Base-by-base conservation (phyloP, 92 coral and sea anemone species). In the Siderastrea radians region DNA sequence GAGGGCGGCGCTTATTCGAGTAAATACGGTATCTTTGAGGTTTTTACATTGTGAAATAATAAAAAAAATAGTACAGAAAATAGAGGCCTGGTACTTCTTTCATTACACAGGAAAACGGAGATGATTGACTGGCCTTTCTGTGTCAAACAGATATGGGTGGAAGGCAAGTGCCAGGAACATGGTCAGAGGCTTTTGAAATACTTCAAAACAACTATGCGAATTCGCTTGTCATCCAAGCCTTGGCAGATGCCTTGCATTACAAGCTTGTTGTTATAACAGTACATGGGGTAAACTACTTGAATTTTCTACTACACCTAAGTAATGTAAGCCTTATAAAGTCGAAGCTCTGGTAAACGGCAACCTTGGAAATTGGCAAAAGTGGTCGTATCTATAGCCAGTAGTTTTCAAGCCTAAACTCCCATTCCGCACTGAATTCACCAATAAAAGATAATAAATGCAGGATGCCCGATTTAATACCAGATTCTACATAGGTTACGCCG, bases 1-100 rank as follows among this genome's bases (percentile, higher is more conserved):
- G 91, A 72, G 85, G 91, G 90, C 61, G 78, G 91, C 88, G 74
- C 81, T 82, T 92, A 84, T 84, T 88, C 93, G 94, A 91, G 84
- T 83, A 83, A 83, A 88, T 88, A 83, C 92, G 92, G 91, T 86
- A 78, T 61, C 63, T 59, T 13, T 59, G 16, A 59, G 16, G 63
- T 59, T 59, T 59, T 59, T 59, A 59, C 63, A 59, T 59, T 59
- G 63, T 59, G 63, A 59, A 59, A 59, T 59, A 59, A 59, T 59
- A 59, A 59, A 59, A 59, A 59, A 59, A 59, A 8, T 77, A 50
- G 65, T 77, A 48, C 45, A 63, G 47, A 19, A 68, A 45, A 68
- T 19, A 45, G 45, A 68, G 47, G 78, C 78, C 79, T 54, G 79
- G 46, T 9, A 5, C 62, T 84, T 49, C 61, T 77, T 81, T 81